A percentile compares a stretch with the other conserved stretches of the same genome.
Conservation (phyloP, 92 coral and sea anemone genomes). For the Siderastrea siderea region DNA sequence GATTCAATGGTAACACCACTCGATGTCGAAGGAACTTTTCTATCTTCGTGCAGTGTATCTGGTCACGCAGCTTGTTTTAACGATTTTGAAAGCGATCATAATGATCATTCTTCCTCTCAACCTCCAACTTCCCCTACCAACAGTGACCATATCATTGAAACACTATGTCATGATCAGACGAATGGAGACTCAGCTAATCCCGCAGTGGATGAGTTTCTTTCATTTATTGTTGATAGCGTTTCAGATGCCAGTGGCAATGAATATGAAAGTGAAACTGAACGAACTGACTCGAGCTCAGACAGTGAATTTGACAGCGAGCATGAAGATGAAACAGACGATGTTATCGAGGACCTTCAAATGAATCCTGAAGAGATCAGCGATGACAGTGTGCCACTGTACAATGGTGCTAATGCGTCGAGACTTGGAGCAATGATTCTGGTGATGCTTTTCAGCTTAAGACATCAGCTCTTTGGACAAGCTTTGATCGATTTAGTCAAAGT, state of each 20-base stretch:
- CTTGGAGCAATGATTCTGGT: conserved; percentile 64
- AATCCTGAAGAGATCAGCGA: not conserved
- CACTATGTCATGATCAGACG: not conserved
- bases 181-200: not conserved
- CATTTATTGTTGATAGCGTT: not conserved
- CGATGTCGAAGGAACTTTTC: not conserved
- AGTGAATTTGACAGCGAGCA: conserved; percentile 21
- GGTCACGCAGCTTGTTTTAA: not conserved
- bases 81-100: not conserved
- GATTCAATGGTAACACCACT: conserved; percentile 15
- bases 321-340: conserved; percentile 28
- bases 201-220: not conserved
- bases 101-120: conserved; percentile 5
- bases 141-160: not conserved
- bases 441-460: conserved; percentile 68
- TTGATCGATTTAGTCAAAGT: conserved; percentile 65
- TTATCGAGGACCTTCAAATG: not conserved
- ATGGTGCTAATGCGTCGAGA: conserved; percentile 59
- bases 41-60: not conserved
- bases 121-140: not conserved
- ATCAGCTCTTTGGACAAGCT: conserved; percentile 69
- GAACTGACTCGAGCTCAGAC: not conserved
- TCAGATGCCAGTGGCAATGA: not conserved
- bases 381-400: conserved; percentile 49
- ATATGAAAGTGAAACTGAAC: conserved; percentile 21